A percentile compares a stretch with the other conserved stretches of the same genome.
phyloP scores from a whole-genome alignment of 2,888 invertebrate species.

The Phragmatobia fuliginosa region DNA sequence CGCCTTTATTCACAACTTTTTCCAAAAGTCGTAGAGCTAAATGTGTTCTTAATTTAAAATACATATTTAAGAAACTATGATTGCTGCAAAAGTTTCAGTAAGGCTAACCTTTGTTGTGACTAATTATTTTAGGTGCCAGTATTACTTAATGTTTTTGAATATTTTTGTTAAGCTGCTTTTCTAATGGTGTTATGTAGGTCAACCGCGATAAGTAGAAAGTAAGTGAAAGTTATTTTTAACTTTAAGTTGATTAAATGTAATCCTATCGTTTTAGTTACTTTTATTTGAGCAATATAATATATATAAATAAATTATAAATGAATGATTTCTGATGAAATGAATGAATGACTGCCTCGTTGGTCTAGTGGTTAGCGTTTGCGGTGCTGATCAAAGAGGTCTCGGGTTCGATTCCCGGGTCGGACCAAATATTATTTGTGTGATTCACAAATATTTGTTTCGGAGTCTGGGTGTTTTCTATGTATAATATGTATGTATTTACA shows the following conservation, averaged over 20 bases:
- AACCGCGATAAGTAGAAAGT: neutral
- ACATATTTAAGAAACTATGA: neutral
- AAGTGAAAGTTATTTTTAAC: constrained; percentile 3
- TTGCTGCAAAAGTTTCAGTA: neutral
- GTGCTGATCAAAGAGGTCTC: too few species aligned
- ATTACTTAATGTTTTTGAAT: neutral
- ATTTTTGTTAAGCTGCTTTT: neutral
- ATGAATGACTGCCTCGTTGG: too few species aligned
- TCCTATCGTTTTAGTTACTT: neutral
- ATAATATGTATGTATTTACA: too few species aligned
- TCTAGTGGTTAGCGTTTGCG: too few species aligned
- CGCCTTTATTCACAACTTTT: constrained; percentile 21
- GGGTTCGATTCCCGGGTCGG: too few species aligned
- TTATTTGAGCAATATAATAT: neutral
- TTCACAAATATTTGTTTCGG: too few species aligned
- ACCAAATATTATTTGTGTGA: too few species aligned
- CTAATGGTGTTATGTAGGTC: neutral
- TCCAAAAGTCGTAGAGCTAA: neutral
- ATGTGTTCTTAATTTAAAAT: constrained; percentile 8
- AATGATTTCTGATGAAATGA: too few species aligned
- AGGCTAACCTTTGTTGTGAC: neutral
- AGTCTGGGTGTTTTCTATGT: too few species aligned
- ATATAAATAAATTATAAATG: too few species aligned
- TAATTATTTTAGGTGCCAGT: neutral
- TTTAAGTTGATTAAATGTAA: neutral